Conservation (phyloP, 2,797 vertebrate genomes). For the Characodon lateralis region DNA sequence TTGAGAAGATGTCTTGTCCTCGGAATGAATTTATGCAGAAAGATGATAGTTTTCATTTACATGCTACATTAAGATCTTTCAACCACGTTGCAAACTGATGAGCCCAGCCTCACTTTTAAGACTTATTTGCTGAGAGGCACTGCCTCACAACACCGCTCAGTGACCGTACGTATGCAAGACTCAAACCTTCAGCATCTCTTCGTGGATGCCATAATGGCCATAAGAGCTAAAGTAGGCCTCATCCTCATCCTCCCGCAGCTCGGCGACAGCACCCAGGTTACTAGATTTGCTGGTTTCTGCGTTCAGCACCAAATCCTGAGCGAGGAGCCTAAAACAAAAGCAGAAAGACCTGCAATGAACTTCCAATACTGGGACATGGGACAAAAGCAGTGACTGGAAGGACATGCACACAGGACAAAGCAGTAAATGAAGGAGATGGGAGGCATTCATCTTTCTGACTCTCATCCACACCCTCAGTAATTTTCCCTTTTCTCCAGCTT, state of each 20-base stretch:
- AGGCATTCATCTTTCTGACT: slow-evolving; percentile 70
- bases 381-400: slow-evolving; percentile 42
- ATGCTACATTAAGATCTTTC: slow-evolving; percentile 51
- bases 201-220: slow-evolving; percentile 93
- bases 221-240: slow-evolving; percentile 97
- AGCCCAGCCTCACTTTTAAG: slow-evolving; percentile 23
- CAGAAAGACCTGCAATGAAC: slow-evolving; percentile 19
- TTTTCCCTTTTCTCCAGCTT: slow-evolving; percentile 74
- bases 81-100: slow-evolving; percentile 50
- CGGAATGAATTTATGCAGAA: slow-evolving; percentile 35
- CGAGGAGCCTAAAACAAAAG: slow-evolving; percentile 85
- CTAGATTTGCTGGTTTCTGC: slow-evolving; percentile 75
- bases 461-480: slow-evolving; percentile 53
- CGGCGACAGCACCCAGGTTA: slow-evolving; percentile 76
- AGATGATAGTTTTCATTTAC: slow-evolving; percentile 55
- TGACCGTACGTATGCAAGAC: slow-evolving; percentile 4
- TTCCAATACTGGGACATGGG: slow-evolving; percentile 24
- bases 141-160: slow-evolving; percentile 22
- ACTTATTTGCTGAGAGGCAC: slow-evolving; percentile 2
- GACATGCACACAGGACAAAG: slow-evolving; percentile 74
- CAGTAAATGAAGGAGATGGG: slow-evolving; percentile 71
- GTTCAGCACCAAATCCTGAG: slow-evolving; percentile 91
- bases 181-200: slow-evolving; percentile 98
- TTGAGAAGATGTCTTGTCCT: slow-evolving; percentile 46
- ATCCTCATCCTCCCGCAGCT: slow-evolving; percentile 91